Evolutionary conservation across 2,888 invertebrate species (phyloP), one percentile per base, ranked within the genome.

Genomic region (Mechanitis messenoides): DNA sequence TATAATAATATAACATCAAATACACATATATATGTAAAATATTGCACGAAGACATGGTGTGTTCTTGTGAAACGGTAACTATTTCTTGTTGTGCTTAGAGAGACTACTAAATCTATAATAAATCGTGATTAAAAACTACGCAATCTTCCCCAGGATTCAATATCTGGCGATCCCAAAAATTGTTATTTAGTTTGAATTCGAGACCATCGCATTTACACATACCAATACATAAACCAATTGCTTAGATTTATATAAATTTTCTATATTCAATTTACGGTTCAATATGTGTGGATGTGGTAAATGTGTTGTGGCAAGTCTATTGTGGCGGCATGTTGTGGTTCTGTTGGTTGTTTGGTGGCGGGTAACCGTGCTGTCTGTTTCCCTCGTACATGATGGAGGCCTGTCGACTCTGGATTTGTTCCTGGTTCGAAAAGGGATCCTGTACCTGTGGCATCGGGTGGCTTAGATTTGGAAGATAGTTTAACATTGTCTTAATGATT

Each of bases 391-490:
- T 59, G 50, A 50, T 50, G 31, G 50, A 50, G 9, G 42, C 9
- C 31, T 28, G 31, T 3, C 50, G 50, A 31, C 11, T 50, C 50
- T 74, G 79, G 12, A 77, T 58, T 20, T 82, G 80, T 28, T 82
- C 83, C 2, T 71, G 67, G 46, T 69, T 73, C 58, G 69, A 61
- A 68, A 81, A 85, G 0, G 77, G 66, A 55, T 70, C 74, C 62
- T 72, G 78, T 7, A 82, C 81, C 85, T 86, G 66, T 31, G 9
- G 31, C 11, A 12, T 42, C 9, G 12, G 4, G 3, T 58, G 6
- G 7, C n/a, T 55, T 50, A 50, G 50, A 50, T 7, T 31, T 7
- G 31, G 2, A 35, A 3, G 35, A 6, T 35, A 35, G 35, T 35
- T 35, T 35, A 35, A 35, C 35, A 35, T 35, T 35, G 6, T 35